These are phyloP conservation scores for Anguilla marmorata DNA, from an alignment of 2,797 vertebrate species.

Conservation along the genomic window DNA sequence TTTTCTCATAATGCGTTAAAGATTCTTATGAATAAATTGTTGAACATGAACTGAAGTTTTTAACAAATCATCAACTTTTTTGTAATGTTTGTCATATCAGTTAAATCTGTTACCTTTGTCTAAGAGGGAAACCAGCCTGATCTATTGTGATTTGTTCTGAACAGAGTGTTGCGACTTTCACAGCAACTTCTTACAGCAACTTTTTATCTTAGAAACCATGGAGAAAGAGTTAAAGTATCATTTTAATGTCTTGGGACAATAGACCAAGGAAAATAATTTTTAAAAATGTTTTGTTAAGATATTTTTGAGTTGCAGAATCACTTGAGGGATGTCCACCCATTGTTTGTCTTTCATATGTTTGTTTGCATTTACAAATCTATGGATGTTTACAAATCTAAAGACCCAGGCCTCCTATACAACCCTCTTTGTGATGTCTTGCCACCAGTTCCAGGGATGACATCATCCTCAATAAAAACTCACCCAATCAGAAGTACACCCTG, in stretches of 20 bases:
- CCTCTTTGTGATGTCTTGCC: background rate
- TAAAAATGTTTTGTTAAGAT: background rate
- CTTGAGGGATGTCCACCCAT: background rate
- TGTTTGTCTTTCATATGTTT: background rate
- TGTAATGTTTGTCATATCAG: background rate
- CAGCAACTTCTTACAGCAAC: background rate
- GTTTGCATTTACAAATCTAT: background rate
- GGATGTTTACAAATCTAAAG: background rate
- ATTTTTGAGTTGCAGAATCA: background rate
- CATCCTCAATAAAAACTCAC: background rate
- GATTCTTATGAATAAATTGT: constrained; percentile 22
- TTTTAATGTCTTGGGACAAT: background rate
- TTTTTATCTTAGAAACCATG: background rate
- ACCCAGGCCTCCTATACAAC: background rate
- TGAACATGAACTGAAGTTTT: background rate
- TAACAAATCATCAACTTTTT: background rate
- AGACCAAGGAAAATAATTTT: background rate
- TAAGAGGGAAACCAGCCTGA: background rate
- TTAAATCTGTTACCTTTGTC: background rate
- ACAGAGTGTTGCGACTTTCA: background rate
- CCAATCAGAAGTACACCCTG: background rate
- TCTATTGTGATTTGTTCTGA: background rate
- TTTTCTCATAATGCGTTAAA: constrained; percentile 27
- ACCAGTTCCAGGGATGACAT: background rate
- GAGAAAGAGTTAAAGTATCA: background rate